Percentiles rank a stretch among this genome's conserved stretches.
These are phyloP conservation scores for Micoletzkya japonica DNA, from an alignment of 2,888 invertebrate genomes.

Conservation along the genomic window DNA sequence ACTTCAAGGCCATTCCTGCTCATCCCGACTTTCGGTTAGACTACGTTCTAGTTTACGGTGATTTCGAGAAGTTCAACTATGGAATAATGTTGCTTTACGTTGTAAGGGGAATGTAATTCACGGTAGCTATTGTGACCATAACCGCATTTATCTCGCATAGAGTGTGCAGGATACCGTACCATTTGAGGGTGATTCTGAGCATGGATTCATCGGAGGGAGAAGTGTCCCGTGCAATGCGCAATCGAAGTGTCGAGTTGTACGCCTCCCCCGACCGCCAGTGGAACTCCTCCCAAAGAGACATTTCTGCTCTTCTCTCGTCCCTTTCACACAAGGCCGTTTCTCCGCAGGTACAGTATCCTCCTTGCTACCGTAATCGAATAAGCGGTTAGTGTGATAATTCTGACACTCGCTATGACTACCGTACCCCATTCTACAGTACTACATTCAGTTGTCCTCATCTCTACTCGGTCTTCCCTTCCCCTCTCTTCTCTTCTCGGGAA, in stretches of 20 bases:
- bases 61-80: no score
- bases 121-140: no score
- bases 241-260: conserved; percentile 90
- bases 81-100: no score
- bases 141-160: no score
- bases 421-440: no score
- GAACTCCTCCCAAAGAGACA: conserved; percentile 6
- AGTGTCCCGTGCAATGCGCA: conserved; percentile 96
- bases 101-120: no score
- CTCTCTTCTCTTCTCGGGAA: conserved; percentile 15
- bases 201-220: conserved; percentile 94
- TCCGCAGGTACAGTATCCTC: no score
- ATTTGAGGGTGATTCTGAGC: conserved; percentile 80
- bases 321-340: background rate
- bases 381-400: no score
- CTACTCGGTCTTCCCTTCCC: conserved; percentile 1
- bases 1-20: conserved; percentile 76
- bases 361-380: no score
- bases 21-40: conserved; percentile 82
- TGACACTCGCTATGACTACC: no score
- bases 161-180: background rate
- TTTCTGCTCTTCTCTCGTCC: background rate
- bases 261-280: conserved; percentile 64
- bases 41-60: no score
- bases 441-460: background rate